phyloP scores from a whole-genome alignment of 2,113 vertebrate species.

The Myxocyprinus asiaticus region DNA sequence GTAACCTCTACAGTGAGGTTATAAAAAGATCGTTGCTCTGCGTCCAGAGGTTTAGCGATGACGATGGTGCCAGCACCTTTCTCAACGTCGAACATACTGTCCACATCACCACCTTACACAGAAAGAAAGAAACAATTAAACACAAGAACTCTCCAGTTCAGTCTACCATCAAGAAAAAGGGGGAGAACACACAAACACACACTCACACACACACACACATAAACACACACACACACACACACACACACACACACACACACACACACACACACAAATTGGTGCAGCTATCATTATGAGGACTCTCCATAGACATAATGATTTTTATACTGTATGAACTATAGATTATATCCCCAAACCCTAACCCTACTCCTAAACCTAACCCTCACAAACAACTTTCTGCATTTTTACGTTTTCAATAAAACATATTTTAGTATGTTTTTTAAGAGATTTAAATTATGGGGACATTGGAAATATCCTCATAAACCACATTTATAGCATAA shows the following conservation, averaged over 20 bases:
- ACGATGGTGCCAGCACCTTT: constrained; percentile 92
- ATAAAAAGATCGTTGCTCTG: constrained; percentile 89
- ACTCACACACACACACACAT: background rate
- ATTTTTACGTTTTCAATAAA: too few relatives aligned
- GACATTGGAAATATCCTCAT: too few relatives aligned
- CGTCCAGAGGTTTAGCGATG: constrained; percentile 91
- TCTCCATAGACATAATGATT: too few relatives aligned
- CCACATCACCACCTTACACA: constrained; percentile 87
- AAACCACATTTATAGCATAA: too few relatives aligned
- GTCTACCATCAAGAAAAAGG: background rate
- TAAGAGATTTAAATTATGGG: too few relatives aligned
- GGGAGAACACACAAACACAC: background rate
- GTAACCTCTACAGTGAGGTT: constrained; percentile 95
- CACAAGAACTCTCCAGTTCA: background rate
- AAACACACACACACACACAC: background rate
- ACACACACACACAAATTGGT: background rate
- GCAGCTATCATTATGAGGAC: too few relatives aligned
- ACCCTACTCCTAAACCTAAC: too few relatives aligned
- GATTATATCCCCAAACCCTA: too few relatives aligned
- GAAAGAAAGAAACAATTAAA: constrained; percentile 31
- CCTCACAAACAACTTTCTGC: too few relatives aligned
- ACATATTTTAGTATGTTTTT: too few relatives aligned
- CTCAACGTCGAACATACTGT: constrained; percentile 89
- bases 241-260: background rate
- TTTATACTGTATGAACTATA: too few relatives aligned